Conservation (phyloP, 1,140 invertebrate genomes). For the Ephestia elutella region DNA sequence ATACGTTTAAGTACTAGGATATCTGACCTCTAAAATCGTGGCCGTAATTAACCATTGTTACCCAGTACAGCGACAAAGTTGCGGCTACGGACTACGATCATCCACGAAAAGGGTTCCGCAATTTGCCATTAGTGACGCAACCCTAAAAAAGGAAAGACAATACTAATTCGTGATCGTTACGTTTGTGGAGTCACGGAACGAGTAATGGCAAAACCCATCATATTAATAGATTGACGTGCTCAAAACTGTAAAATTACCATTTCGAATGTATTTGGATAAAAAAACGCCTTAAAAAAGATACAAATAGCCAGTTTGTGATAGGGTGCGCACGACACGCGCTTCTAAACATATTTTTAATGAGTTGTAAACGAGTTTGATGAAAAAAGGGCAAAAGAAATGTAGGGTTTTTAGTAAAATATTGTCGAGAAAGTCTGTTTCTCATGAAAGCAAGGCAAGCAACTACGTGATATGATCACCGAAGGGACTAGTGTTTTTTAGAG, state of each 20-base stretch:
- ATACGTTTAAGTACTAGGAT: no score
- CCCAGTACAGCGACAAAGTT: no score
- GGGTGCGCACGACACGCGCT: constrained; percentile 35
- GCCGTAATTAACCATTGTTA: no score
- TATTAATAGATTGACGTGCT: constrained; percentile 70
- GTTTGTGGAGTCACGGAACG: constrained; percentile 55
- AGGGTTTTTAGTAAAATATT: no score
- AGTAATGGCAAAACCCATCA: constrained; percentile 46
- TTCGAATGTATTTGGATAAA: constrained; percentile 45
- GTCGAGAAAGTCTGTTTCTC: no score
- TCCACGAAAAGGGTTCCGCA: neutral
- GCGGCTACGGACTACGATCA: no score
- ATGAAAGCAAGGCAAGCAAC: no score
- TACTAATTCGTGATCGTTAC: constrained; percentile 51
- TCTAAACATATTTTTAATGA: constrained; percentile 43
- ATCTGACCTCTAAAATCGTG: no score
- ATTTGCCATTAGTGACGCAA: neutral
- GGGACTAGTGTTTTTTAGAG: no score
- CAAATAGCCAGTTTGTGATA: constrained; percentile 33
- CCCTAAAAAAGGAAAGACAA: constrained; percentile 38
- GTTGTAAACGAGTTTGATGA: constrained; percentile 26
- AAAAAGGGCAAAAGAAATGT: neutral
- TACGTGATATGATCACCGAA: no score
- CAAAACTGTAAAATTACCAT: constrained; percentile 73
- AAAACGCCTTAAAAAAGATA: constrained; percentile 34